Evolutionary conservation across 2,888 invertebrate species (phyloP).

Genomic region (Coronaproctus castanopsis): DNA sequence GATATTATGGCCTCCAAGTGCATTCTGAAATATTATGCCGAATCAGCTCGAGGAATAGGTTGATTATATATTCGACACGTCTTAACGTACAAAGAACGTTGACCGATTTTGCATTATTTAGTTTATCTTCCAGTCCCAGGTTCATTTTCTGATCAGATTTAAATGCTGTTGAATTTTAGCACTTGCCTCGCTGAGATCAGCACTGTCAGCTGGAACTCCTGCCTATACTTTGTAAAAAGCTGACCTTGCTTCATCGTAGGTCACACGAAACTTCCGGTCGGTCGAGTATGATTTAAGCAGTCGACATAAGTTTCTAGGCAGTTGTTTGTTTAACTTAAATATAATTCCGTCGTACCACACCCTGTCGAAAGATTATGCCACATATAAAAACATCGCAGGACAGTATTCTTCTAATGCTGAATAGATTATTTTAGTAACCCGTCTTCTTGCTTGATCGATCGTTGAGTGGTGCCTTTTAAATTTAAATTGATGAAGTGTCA

Average conservation of each 20-base stretch:
- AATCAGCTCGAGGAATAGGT: too few relatives aligned
- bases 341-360: background rate
- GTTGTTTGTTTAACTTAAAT: background rate
- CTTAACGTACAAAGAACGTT: too few relatives aligned
- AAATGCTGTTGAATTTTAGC: too few relatives aligned
- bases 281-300: background rate
- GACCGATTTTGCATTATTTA: too few relatives aligned
- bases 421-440: background rate
- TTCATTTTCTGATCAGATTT: too few relatives aligned
- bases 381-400: background rate
- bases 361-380: slow-evolving; percentile 1
- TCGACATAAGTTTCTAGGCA: background rate
- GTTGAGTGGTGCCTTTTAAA: background rate
- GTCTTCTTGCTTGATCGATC: background rate
- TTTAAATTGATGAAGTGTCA: background rate
- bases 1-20: too few relatives aligned
- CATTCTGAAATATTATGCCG: too few relatives aligned
- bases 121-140: too few relatives aligned
- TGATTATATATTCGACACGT: too few relatives aligned
- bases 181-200: too few relatives aligned
- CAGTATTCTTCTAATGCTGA: slow-evolving; percentile 1
- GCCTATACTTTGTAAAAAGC: too few relatives aligned
- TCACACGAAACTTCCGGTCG: background rate
- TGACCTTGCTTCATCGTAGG: background rate
- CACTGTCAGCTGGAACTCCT: too few relatives aligned